phyloP scores from a whole-genome alignment of 1,140 invertebrate species.

The Bradysia coprophila region DNA sequence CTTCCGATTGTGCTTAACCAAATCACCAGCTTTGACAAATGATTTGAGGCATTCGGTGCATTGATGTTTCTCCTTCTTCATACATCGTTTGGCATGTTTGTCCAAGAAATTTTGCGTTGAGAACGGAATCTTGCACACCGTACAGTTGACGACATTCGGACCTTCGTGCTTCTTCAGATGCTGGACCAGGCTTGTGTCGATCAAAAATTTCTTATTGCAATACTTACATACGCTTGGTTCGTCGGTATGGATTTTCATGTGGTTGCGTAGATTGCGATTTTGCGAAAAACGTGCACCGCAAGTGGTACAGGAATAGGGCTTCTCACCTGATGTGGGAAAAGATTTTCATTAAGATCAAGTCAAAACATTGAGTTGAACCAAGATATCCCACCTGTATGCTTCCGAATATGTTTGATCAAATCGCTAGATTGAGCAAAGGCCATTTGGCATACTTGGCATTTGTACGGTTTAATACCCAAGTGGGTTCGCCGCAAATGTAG shows the following conservation, averaged over 20 bases:
- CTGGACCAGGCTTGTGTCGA: conserved; percentile 12
- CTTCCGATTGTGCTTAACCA: not conserved
- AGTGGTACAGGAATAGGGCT: conserved; percentile 20
- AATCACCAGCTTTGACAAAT: not conserved
- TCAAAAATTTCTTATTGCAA: conserved; percentile 21
- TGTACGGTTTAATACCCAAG: conserved; percentile 20
- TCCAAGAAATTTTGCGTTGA: conserved; percentile 9
- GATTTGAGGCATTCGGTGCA: not conserved
- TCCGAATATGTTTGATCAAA: conserved; percentile 22
- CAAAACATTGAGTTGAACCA: no score
- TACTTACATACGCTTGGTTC: conserved; percentile 4
- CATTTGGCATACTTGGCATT: conserved; percentile 20
- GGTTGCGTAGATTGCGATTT: conserved; percentile 22
- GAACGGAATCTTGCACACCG: conserved; percentile 6
- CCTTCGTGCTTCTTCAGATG: not conserved
- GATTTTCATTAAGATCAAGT: no score
- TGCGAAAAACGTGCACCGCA: conserved; percentile 22
- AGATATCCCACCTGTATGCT: conserved; percentile 23
- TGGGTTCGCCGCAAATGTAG: conserved; percentile 10
- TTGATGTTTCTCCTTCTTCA: not conserved
- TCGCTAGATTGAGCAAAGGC: conserved; percentile 23
- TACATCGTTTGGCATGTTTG: conserved; percentile 1
- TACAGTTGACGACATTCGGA: not conserved
- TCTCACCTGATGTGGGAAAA: conserved; percentile 12
- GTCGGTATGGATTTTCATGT: conserved; percentile 7